Base-by-base conservation (phyloP, 2,888 invertebrate genomes). In the Physocephala rufipes region DNA sequence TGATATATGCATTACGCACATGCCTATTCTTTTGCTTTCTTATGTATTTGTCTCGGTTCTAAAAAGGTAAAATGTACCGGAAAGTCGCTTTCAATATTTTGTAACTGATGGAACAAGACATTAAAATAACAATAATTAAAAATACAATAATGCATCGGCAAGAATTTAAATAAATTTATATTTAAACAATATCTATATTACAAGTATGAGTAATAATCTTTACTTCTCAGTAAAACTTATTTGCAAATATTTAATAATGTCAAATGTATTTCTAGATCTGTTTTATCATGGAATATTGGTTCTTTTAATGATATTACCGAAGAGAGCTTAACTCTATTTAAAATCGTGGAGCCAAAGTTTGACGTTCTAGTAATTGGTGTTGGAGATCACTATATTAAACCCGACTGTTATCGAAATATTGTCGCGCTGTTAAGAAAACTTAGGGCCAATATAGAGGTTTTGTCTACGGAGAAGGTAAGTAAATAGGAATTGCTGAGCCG, bases 221-320 rank as follows among this genome's bases (percentile, higher is more conserved):
- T 19, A 2, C 4, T 55, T 55, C 13, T 13, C 55, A 59, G 24
- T 30, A 62, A 62, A 12, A 30, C 13, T 15, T 43, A 43, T 4
- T 43, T 43, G 7, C 1, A 45, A 36, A 30, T 26, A 70, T 67
- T 63, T 43, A 51, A 62, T 51, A 49, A n/a, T n/a, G n/a, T n/a
- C n/a, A n/a, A 16, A 30, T 64, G 43, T 19, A 36, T 72, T 76
- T 28, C 81, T 80, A 92, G 91, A 81, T 90, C 93, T 0, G 90
- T 95, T 7, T 82, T 97, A 12, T 92, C 94, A 21, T 97, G 97
- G 97, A 93, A 93, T 82, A 90, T 97, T 26, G 79, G 81, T 0
- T 82, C 86, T 1, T 86, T 88, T 0, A 85, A 89, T 0, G 91
- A 94, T 49, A 91, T 98, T 74, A 92, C 89, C 24, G 91, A 91